Evolutionary conservation across 1,140 invertebrate species (phyloP).

Genomic region (Sarcophaga bullata): DNA sequence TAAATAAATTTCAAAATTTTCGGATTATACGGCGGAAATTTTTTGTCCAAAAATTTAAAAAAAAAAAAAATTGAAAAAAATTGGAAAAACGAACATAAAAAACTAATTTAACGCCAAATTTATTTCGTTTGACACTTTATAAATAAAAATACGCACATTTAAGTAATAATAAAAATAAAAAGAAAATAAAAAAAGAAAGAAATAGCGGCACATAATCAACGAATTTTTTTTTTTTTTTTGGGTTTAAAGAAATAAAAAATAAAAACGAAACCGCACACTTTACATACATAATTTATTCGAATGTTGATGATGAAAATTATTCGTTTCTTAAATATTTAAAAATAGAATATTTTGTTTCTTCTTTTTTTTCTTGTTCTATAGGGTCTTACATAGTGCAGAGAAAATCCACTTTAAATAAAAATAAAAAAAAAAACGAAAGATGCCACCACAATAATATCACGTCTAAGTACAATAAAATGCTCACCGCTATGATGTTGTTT

Average conservation of each 20-base stretch:
- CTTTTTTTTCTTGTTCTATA: too few species aligned
- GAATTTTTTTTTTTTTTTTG: background rate
- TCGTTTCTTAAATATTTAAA: too few species aligned
- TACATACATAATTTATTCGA: background rate
- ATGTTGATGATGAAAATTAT: background rate
- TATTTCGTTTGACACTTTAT: constrained; percentile 24
- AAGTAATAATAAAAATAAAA: background rate
- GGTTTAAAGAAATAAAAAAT: background rate
- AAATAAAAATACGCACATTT: background rate
- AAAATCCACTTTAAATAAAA: too few species aligned
- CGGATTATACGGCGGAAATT: background rate
- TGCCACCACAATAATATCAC: too few species aligned
- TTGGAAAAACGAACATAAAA: background rate
- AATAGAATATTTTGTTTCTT: too few species aligned
- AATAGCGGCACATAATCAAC: too few species aligned
- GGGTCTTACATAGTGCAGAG: too few species aligned
- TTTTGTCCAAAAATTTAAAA: background rate
- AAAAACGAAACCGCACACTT: background rate
- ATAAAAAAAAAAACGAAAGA: too few species aligned
- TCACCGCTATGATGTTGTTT: too few species aligned
- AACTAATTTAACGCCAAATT: constrained; percentile 16
- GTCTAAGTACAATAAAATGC: too few species aligned
- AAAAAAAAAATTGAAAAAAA: background rate
- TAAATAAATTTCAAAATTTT: background rate
- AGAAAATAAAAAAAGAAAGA: background rate